These are phyloP conservation scores for Genyomyrus donnyi DNA, from an alignment of 2,113 vertebrate species.

Conservation along the genomic window DNA sequence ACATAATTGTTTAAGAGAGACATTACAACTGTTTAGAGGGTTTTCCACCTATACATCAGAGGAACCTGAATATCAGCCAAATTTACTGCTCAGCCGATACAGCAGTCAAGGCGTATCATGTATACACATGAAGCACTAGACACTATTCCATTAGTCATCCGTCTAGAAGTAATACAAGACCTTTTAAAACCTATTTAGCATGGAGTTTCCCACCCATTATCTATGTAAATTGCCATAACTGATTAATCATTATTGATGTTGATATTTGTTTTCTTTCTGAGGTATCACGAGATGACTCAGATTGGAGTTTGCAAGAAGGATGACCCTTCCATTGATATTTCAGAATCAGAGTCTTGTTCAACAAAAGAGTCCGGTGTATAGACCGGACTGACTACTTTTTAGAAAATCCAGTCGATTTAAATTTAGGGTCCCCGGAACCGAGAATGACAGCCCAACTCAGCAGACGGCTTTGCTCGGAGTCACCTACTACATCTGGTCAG, in stretches of 20 bases:
- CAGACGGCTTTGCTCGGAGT: not conserved
- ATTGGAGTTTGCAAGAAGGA: not conserved
- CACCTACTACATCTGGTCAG: not conserved
- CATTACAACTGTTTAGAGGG: not conserved
- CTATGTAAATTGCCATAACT: not conserved
- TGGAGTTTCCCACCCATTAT: not conserved
- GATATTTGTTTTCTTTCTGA: not conserved
- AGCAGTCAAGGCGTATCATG: not conserved
- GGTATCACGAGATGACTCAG: not conserved
- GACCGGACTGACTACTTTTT: not conserved
- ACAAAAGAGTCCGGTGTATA: not conserved
- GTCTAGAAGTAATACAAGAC: not conserved
- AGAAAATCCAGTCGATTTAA: not conserved
- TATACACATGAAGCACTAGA: not conserved
- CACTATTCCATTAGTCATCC: not conserved
- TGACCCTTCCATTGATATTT: not conserved
- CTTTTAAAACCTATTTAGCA: not conserved
- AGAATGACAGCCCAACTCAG: not conserved
- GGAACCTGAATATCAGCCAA: not conserved
- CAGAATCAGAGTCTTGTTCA: not conserved
- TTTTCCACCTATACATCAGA: not conserved
- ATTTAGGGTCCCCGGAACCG: not conserved
- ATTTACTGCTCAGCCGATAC: not conserved
- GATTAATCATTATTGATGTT: not conserved
- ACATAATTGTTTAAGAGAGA: not conserved